A percentile compares a stretch with the other conserved stretches of the same genome.
These are phyloP conservation scores for Gasterosteus aculeatus DNA, from an alignment of 2,113 vertebrate genomes.

Conservation along the genomic window DNA sequence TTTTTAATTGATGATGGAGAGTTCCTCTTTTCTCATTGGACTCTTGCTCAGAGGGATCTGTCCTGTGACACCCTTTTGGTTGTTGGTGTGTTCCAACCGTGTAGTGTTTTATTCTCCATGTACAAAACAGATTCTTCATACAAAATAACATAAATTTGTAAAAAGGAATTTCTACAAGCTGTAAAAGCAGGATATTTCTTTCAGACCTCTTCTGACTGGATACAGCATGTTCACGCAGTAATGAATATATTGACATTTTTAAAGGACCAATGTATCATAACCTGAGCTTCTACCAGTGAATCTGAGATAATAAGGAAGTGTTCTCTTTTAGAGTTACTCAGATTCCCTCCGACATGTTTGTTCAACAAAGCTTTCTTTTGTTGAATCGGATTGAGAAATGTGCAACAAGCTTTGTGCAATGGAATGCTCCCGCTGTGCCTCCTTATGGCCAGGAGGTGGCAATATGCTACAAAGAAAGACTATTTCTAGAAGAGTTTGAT, in stretches of 20 bases:
- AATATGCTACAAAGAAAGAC: conserved; percentile 21
- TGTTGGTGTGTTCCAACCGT: too few relatives aligned
- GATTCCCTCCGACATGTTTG: neutral
- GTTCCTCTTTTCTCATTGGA: neutral
- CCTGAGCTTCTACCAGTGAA: neutral
- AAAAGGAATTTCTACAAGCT: neutral
- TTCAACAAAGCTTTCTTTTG: neutral
- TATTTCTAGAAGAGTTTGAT: neutral
- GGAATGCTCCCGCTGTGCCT: neutral
- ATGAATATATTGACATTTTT: neutral
- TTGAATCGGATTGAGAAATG: neutral
- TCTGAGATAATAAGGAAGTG: neutral
- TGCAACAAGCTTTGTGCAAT: neutral
- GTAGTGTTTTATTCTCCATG: neutral
- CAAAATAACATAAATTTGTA: neutral
- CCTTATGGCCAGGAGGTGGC: conserved; percentile 46
- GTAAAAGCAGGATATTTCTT: neutral
- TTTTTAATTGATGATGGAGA: too few relatives aligned
- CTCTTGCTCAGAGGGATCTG: too few relatives aligned
- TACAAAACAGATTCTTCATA: neutral
- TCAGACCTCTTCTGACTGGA: neutral
- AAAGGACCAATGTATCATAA: neutral
- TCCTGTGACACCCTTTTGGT: too few relatives aligned
- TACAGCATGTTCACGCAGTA: neutral
- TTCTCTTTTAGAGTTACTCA: neutral